Conservation (phyloP, 2,888 invertebrate species). For the Rhagium mordax region DNA sequence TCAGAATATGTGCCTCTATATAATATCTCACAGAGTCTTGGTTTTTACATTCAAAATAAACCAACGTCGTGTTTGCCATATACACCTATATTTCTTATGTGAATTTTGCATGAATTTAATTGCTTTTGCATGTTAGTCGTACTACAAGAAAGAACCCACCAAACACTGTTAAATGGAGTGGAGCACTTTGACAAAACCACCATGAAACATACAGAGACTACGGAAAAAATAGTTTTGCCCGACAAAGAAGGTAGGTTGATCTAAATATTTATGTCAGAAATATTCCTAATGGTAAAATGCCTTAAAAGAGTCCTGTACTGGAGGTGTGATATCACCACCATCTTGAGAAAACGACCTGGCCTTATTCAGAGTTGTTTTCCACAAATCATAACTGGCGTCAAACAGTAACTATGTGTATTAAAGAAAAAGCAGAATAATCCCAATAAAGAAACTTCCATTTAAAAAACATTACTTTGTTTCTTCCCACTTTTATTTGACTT, state of each 20-base stretch:
- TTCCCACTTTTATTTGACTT: too few species aligned
- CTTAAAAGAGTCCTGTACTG: too few species aligned
- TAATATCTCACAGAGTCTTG: background rate
- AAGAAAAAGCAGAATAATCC: too few species aligned
- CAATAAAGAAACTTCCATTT: too few species aligned
- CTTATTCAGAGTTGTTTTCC: too few species aligned
- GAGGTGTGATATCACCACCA: too few species aligned
- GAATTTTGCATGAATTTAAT: slow-evolving; percentile 36
- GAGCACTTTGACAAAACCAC: slow-evolving; percentile 82
- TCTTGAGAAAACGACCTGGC: too few species aligned
- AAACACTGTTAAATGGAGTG: slow-evolving; percentile 80
- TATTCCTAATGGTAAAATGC: too few species aligned
- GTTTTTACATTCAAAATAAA: background rate
- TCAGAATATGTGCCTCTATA: too few species aligned
- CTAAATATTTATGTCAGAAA: background rate
- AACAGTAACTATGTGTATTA: too few species aligned
- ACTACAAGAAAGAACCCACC: slow-evolving; percentile 81
- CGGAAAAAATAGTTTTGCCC: slow-evolving; percentile 84
- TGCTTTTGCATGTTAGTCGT: slow-evolving; percentile 73
- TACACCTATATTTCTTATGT: slow-evolving; percentile 11
- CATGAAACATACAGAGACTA: slow-evolving; percentile 82
- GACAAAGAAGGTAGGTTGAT: slow-evolving; percentile 75
- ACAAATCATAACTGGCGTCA: too few species aligned
- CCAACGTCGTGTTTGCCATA: background rate
- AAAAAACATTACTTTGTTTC: too few species aligned